A percentile compares a stretch with the other conserved stretches of the same genome.
phyloP scores from a whole-genome alignment of 2,888 invertebrate species.

The Drosophila lacicola region DNA sequence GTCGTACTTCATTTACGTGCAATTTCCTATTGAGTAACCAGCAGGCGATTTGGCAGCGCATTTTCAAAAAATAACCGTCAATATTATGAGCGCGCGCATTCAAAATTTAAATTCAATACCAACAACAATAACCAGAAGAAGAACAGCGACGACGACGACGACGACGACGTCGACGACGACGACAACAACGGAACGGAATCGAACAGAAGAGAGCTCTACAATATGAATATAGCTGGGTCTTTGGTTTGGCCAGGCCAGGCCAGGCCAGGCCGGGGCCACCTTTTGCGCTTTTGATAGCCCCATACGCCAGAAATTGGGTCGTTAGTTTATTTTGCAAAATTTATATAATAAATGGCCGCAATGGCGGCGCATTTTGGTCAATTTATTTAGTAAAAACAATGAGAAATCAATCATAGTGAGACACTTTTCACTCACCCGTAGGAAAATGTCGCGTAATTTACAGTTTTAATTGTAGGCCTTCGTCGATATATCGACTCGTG shows the following conservation, averaged over 20 bases:
- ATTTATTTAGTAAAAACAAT: constrained; percentile 64
- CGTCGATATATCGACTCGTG: constrained; percentile 37
- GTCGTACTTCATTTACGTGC: constrained; percentile 13
- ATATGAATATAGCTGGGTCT: constrained; percentile 16
- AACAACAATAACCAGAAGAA: constrained; percentile 45
- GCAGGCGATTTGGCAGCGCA: constrained; percentile 13
- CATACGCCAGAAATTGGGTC: constrained; percentile 69
- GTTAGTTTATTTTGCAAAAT: constrained; percentile 72
- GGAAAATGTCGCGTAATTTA: constrained; percentile 74
- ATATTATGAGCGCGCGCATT: constrained; percentile 77
- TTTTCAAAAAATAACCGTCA: constrained; percentile 80
- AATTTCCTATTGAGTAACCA: constrained; percentile 51
- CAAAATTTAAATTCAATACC: constrained; percentile 77
- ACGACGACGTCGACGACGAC: constrained; percentile 28
- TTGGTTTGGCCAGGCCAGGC: constrained; percentile 10
- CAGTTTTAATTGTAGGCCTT: constrained; percentile 72
- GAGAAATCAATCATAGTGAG: constrained; percentile 75
- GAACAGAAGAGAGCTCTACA: constrained; percentile 17
- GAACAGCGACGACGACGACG: constrained; percentile 24
- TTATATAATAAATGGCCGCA: constrained; percentile 82
- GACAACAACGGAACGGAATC: constrained; percentile 31
- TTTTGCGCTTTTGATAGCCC: constrained; percentile 45
- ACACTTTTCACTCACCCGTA: constrained; percentile 81
- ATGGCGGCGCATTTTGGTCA: constrained; percentile 60
- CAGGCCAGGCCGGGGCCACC: constrained; percentile 38